Evolutionary conservation across 92 coral and sea anemone genomes (phyloP).

Genomic region (Epizoanthus stellaris): DNA sequence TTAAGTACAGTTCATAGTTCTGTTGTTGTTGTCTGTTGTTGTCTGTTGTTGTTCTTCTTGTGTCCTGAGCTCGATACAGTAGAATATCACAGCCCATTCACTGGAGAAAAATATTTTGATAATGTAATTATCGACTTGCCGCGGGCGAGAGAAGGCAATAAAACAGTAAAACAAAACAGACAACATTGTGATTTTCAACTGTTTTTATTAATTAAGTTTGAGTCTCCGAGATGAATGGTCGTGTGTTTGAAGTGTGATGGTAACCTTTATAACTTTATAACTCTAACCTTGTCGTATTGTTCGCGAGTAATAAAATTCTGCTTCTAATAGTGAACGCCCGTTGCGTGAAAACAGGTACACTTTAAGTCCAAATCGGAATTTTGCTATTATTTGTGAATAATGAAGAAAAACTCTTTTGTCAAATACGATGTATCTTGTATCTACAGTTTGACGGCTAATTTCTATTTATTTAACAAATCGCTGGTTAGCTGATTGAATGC

Average conservation of each 20-base stretch:
- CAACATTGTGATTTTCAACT: constrained; percentile 11
- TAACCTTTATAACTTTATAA: neutral
- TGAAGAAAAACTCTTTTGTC: constrained; percentile 16
- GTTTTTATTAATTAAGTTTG: constrained; percentile 24
- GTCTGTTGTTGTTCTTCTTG: no score
- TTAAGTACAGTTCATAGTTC: no score
- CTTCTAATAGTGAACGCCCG: constrained; percentile 7
- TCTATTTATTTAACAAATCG: constrained; percentile 8
- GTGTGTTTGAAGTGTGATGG: constrained; percentile 9
- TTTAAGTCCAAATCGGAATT: constrained; percentile 3
- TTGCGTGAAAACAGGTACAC: constrained; percentile 16
- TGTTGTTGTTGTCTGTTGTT: no score
- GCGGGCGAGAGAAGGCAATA: neutral
- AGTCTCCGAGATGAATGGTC: constrained; percentile 22
- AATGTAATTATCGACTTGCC: neutral
- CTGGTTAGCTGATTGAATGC: constrained; percentile 2
- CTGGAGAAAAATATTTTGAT: no score
- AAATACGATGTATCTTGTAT: constrained; percentile 1
- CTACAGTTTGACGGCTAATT: neutral
- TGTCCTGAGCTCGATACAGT: no score
- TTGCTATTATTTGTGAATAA: constrained; percentile 16
- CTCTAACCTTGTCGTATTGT: constrained; percentile 11
- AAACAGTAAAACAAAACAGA: no score
- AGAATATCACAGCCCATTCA: no score
- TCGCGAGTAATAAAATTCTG: neutral